phyloP scores from a whole-genome alignment of 2,113 vertebrate species.

The Zosterops hypoxanthus region DNA sequence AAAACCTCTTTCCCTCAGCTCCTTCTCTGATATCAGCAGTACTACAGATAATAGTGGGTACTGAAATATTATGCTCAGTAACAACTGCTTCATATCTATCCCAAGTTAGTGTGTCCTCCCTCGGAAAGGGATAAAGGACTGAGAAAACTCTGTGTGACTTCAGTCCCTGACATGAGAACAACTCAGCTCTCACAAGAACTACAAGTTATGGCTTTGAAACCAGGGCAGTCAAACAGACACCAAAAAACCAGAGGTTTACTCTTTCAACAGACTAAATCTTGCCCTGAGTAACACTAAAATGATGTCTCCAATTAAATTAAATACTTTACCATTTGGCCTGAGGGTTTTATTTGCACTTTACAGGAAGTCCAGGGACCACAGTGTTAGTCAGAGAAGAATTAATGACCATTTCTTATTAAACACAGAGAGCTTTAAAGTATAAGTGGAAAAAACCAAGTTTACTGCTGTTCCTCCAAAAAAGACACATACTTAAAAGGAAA shows the following conservation, averaged over 20 bases:
- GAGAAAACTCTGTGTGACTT: neutral
- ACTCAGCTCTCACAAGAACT: neutral
- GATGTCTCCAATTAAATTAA: constrained; percentile 50
- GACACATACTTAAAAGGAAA: neutral
- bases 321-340: constrained; percentile 47
- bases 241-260: neutral
- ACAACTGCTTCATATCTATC: neutral
- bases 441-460: constrained; percentile 1
- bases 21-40: neutral
- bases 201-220: neutral
- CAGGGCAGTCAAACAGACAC: neutral
- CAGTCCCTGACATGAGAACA: neutral
- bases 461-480: neutral
- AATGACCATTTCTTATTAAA: constrained; percentile 48
- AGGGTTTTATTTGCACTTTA: constrained; percentile 47
- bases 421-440: constrained; percentile 7
- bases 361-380: constrained; percentile 46
- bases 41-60: neutral
- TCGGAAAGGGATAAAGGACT: neutral
- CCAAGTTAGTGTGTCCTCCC: neutral
- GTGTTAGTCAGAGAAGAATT: constrained; percentile 48
- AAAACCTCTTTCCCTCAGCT: neutral
- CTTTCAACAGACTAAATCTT: constrained; percentile 3
- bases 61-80: neutral
- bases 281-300: constrained; percentile 15